These are phyloP conservation scores for Zosterops pallidus DNA, from an alignment of 2,113 vertebrate species.

Conservation along the genomic window DNA sequence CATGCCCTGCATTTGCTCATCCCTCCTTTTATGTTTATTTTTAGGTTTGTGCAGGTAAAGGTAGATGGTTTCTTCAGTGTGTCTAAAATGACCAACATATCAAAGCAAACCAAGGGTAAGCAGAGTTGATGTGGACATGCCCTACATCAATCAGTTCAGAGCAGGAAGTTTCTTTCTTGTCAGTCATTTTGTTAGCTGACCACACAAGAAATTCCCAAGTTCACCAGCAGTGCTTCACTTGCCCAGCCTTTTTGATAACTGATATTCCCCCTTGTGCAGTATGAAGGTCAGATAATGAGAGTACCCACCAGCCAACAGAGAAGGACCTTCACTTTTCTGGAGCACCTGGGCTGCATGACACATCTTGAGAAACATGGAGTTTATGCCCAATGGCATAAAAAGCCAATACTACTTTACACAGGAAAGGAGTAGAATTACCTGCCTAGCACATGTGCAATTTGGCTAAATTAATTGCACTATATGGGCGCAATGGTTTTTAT, in stretches of 20 bases:
- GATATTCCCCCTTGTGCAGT: not conserved
- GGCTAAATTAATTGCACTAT: not conserved
- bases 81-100: not conserved
- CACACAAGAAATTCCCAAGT: not conserved
- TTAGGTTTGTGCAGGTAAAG: not conserved
- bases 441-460: not conserved
- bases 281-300: not conserved
- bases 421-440: not conserved
- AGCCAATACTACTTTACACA: not conserved
- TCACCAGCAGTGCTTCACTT: not conserved
- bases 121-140: not conserved
- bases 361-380: not conserved
- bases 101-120: not conserved
- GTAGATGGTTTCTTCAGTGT: not conserved
- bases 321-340: not conserved
- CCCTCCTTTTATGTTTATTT: not conserved
- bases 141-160: not conserved
- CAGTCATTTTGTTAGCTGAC: not conserved
- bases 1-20: not conserved
- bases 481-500: accelerated
- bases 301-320: not conserved
- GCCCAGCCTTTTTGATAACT: not conserved
- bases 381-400: not conserved
- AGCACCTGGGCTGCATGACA: not conserved
- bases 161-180: not conserved